Evolutionary conservation across 1,140 invertebrate species (phyloP), one percentile per base, ranked within the genome.

Genomic region (Saccostrea glomerata): DNA sequence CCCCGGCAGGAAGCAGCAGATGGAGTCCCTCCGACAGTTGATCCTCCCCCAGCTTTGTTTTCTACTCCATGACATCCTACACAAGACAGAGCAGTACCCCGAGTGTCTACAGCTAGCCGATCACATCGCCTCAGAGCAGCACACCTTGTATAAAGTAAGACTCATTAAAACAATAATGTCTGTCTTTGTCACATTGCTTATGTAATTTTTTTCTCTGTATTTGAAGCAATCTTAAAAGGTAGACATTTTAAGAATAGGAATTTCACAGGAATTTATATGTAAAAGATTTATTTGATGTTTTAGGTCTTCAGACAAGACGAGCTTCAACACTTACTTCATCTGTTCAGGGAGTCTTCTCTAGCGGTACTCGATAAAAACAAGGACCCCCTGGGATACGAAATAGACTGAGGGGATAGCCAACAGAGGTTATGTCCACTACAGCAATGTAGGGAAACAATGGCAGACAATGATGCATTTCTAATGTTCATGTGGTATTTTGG

Each of bases 41-140:
- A 98, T 97, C 92, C 97, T 99, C 91, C 98, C 98, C 6, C 93
- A 93, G 96, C 96, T 98, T 77, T 96, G 97, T 6, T 95, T 98
- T 77, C 95, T 99, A 13, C 95, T 99, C 6, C 96, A 98, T 90
- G 97, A 96, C 82, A 97, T 99, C 11, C 96, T 99, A 92, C 96
- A 97, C 77, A 96, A 96, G 89, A 97, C 97, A 92, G 96, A 96
- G 90, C 96, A 97, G 89, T 97, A 97, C 91, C 96, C 96, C 63
- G 97, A 97, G 93, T 97, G 97, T 92, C 93, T 98, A 25, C 96
- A 97, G 92, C 93, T 99, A 13, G 97, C 97, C 7, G 97, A 98
- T 95, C 95, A 97, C 83, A 95, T 99, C 85, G 96, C 97, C 12
- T 96, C 96, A 15, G 97, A 98, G 94, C 96, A 97, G 87, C 95